phyloP scores from a whole-genome alignment of 2,888 invertebrate species.

The Dugesia japonica region DNA sequence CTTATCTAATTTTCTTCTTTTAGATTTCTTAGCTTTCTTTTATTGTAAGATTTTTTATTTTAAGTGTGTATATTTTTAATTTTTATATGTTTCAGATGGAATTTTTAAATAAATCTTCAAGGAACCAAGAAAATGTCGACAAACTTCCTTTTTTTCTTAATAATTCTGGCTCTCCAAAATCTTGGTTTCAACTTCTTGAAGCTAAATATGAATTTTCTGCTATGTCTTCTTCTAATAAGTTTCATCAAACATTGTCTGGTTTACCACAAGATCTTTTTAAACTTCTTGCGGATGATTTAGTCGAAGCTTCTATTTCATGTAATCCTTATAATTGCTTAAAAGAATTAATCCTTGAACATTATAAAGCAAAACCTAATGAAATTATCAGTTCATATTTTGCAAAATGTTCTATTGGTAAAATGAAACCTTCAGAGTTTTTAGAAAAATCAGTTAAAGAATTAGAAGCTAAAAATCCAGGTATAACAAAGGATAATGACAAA shows the following conservation, averaged over 20 bases:
- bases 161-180: background rate
- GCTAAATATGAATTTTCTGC: background rate
- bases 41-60: too few species aligned
- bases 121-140: background rate
- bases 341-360: background rate
- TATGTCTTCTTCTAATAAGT: background rate
- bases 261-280: background rate
- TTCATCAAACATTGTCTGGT: background rate
- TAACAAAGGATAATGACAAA: background rate
- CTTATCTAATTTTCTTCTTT: too few species aligned
- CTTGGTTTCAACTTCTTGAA: slow-evolving; percentile 3
- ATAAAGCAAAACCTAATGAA: background rate
- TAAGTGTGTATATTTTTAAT: too few species aligned
- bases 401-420: background rate
- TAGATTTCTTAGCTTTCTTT: too few species aligned
- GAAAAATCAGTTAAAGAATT: background rate
- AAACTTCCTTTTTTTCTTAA: slow-evolving; percentile 9
- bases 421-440: background rate
- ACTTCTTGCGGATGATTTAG: background rate
- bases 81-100: too few species aligned
- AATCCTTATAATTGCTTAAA: background rate
- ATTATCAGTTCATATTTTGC: background rate
- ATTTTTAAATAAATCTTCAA: too few species aligned
- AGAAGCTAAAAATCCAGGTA: background rate
- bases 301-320: background rate